A percentile compares a stretch with the other conserved stretches of the same genome.
phyloP scores from a whole-genome alignment of 30 jellyfish, hydroid and myxozoan genomes.

The Turritopsis rubra region DNA sequence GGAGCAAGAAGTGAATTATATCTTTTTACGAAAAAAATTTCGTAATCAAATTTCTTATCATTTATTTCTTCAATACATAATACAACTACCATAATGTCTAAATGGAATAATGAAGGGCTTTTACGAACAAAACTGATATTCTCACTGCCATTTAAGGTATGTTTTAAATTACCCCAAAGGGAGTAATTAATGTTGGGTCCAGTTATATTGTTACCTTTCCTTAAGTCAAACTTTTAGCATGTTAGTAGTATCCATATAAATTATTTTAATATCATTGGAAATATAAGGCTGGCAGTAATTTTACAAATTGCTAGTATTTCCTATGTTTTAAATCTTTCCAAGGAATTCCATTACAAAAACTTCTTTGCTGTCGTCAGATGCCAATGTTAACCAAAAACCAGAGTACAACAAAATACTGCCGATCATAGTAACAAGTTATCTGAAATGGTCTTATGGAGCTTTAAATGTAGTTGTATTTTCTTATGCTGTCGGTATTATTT shows the following conservation, averaged over 20 bases:
- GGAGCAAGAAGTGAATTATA: too few relatives aligned
- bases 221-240: background rate
- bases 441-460: background rate
- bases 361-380: background rate
- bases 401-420: background rate
- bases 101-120: too few relatives aligned
- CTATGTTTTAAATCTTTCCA: background rate
- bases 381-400: background rate
- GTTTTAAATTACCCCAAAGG: too few relatives aligned
- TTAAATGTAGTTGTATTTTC: background rate
- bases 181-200: background rate
- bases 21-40: too few relatives aligned
- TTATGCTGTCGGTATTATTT: background rate
- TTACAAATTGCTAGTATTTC: background rate
- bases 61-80: too few relatives aligned
- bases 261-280: too few relatives aligned
- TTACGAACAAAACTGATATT: too few relatives aligned
- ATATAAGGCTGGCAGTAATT: background rate
- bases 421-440: background rate
- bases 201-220: background rate
- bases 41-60: too few relatives aligned
- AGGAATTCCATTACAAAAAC: background rate
- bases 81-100: too few relatives aligned
- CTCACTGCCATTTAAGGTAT: too few relatives aligned
- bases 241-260: background rate